A percentile compares a stretch with the other conserved stretches of the same genome.
Conservation (phyloP, 1,140 invertebrate genomes). For the Sarcophaga peregrina region DNA sequence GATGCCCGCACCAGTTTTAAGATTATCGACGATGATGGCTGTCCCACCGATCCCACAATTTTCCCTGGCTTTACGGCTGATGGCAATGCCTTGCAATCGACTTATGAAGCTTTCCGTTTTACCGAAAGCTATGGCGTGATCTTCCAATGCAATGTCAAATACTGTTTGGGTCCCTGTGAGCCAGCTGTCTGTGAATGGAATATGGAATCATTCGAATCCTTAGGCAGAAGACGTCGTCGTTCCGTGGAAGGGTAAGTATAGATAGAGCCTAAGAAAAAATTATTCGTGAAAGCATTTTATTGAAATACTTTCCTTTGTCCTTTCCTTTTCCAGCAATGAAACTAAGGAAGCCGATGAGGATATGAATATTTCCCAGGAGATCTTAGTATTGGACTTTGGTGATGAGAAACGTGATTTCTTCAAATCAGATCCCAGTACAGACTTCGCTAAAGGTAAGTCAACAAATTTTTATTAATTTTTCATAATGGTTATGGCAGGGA, state of each 20-base stretch:
- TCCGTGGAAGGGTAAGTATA: slow-evolving; percentile 69
- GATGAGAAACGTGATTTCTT: slow-evolving; percentile 88
- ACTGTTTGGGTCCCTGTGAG: slow-evolving; percentile 93
- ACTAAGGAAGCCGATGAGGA: slow-evolving; percentile 81
- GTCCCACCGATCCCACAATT: slow-evolving; percentile 91
- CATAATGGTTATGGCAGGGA: background rate
- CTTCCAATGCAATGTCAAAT: slow-evolving; percentile 97
- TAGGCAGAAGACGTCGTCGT: slow-evolving; percentile 89
- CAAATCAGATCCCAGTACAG: slow-evolving; percentile 80
- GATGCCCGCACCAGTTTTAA: slow-evolving; percentile 96
- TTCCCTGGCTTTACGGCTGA: slow-evolving; percentile 91
- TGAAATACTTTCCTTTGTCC: background rate
- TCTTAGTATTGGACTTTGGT: slow-evolving; percentile 89
- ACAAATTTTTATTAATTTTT: background rate
- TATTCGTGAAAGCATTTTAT: background rate
- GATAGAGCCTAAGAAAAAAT: background rate
- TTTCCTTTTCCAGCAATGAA: slow-evolving; percentile 65
- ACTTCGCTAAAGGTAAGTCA: slow-evolving; percentile 77
- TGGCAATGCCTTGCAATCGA: slow-evolving; percentile 87
- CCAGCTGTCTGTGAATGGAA: slow-evolving; percentile 90
- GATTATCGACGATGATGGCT: slow-evolving; percentile 95
- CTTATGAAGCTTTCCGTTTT: slow-evolving; percentile 95
- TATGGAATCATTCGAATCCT: slow-evolving; percentile 87
- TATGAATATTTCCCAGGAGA: slow-evolving; percentile 94
- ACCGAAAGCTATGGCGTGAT: slow-evolving; percentile 96